These are phyloP conservation scores for Polylopha cassiicola DNA, from an alignment of 2,888 invertebrate species.

Conservation along the genomic window DNA sequence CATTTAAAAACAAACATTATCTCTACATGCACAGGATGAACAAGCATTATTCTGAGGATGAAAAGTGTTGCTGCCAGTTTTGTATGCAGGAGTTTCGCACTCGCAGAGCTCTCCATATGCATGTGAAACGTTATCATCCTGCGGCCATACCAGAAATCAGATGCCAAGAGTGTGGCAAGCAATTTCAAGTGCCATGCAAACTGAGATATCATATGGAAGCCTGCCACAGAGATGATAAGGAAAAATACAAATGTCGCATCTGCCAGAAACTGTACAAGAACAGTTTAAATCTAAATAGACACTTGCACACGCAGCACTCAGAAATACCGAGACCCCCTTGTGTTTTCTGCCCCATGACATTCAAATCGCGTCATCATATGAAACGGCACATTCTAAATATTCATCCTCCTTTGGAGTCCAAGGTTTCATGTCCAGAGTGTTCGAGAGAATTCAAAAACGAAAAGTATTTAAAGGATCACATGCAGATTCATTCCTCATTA, in stretches of 20 bases:
- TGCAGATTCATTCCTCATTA: constrained; percentile 62
- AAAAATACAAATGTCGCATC: constrained; percentile 57
- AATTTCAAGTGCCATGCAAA: constrained; percentile 62
- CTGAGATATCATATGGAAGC: constrained; percentile 57
- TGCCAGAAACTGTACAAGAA: constrained; percentile 64
- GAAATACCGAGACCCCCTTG: constrained; percentile 59
- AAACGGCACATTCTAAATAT: constrained; percentile 66
- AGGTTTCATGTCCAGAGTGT: constrained; percentile 64
- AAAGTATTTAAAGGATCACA: constrained; percentile 66
- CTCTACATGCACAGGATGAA: constrained; percentile 72
- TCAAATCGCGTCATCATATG: constrained; percentile 68
- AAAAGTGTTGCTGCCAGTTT: constrained; percentile 64
- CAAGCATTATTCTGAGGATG: constrained; percentile 65
- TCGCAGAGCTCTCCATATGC: constrained; percentile 59
- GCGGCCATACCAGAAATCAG: constrained; percentile 61
- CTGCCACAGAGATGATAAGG: constrained; percentile 49
- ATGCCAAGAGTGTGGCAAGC: constrained; percentile 59
- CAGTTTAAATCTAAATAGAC: constrained; percentile 54
- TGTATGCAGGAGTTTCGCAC: constrained; percentile 67
- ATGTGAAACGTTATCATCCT: constrained; percentile 59
- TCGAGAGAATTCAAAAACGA: constrained; percentile 69
- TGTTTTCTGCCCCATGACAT: constrained; percentile 67
- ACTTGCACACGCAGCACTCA: constrained; percentile 59
- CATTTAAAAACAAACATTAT: constrained; percentile 69
- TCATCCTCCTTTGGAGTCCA: constrained; percentile 66